Percentiles rank a stretch among this genome's conserved stretches.
These are phyloP conservation scores for Panthera leo DNA, from an alignment of 2,113 vertebrate species.

Conservation along the genomic window DNA sequence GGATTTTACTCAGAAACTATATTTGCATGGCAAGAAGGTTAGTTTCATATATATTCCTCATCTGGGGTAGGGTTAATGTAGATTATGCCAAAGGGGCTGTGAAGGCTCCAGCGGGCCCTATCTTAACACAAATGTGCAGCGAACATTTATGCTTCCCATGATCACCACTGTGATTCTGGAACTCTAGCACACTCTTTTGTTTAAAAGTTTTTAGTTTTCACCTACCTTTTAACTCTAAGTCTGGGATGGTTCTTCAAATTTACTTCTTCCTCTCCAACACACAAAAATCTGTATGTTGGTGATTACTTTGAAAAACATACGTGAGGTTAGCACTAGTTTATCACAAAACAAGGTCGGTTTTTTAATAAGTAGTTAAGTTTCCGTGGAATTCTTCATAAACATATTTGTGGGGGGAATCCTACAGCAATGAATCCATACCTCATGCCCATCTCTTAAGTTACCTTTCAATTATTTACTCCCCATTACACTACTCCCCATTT, in stretches of 20 bases:
- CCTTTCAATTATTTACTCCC: not conserved
- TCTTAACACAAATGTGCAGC: not conserved
- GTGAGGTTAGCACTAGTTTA: not conserved
- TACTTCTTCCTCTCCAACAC: not conserved
- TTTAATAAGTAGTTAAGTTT: not conserved
- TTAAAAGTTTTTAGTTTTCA: slow-evolving; percentile 30
- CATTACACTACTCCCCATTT: not conserved
- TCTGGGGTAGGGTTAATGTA: not conserved
- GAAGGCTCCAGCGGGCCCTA: not conserved
- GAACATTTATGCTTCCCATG: not conserved
- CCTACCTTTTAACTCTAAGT: not conserved
- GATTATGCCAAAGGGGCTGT: not conserved
- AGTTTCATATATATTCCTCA: not conserved
- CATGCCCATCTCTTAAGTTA: not conserved
- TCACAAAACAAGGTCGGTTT: not conserved
- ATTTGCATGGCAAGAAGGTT: not conserved
- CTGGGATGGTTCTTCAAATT: not conserved
- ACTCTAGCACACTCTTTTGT: not conserved
- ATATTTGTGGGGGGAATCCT: not conserved
- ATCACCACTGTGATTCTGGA: not conserved
- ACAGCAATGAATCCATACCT: not conserved
- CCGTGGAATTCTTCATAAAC: not conserved
- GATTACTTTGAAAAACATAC: not conserved
- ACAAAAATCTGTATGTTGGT: not conserved
- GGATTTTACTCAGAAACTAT: not conserved